Evolutionary conservation across 2,797 vertebrate species (phyloP).

Genomic region (Champsocephalus esox): DNA sequence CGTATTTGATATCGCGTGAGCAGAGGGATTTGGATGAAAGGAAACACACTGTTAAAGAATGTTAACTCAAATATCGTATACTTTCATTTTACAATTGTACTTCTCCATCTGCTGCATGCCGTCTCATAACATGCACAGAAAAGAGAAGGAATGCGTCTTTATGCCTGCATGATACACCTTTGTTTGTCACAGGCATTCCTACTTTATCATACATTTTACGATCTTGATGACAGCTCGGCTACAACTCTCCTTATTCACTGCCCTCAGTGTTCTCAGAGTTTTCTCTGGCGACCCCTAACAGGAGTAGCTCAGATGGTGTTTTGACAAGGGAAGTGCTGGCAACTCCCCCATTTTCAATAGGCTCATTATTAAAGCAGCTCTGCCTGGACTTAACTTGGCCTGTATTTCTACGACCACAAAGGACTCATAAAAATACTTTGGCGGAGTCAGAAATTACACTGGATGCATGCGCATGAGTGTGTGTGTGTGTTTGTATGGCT

Average conservation of each 20-base stretch:
- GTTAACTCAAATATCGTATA: background rate
- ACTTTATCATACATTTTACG: conserved; percentile 8
- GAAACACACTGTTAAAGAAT: too few relatives aligned
- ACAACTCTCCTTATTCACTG: conserved; percentile 31
- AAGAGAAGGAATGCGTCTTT: conserved; percentile 9
- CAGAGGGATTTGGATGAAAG: background rate
- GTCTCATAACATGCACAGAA: conserved; percentile 4
- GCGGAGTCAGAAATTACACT: conserved; percentile 66
- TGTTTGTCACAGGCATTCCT: conserved; percentile 4
- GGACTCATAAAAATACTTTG: conserved; percentile 78
- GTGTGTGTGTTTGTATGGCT: conserved; percentile 34
- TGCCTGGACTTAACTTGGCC: conserved; percentile 65
- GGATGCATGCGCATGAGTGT: conserved; percentile 33
- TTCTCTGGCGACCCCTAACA: conserved; percentile 59
- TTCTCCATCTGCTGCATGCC: background rate
- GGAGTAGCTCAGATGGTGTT: conserved; percentile 67
- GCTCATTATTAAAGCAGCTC: conserved; percentile 77
- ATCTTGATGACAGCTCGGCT: conserved; percentile 30
- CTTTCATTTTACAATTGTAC: background rate
- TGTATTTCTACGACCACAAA: conserved; percentile 73
- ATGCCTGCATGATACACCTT: background rate
- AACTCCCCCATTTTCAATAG: conserved; percentile 75
- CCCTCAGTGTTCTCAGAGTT: conserved; percentile 43
- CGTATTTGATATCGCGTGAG: background rate
- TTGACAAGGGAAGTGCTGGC: conserved; percentile 74